Percentiles rank a stretch among this genome's conserved stretches.
Conservation (phyloP, 30 jellyfish, hydroid and myxozoan genomes). For the Aurelia sp. region DNA sequence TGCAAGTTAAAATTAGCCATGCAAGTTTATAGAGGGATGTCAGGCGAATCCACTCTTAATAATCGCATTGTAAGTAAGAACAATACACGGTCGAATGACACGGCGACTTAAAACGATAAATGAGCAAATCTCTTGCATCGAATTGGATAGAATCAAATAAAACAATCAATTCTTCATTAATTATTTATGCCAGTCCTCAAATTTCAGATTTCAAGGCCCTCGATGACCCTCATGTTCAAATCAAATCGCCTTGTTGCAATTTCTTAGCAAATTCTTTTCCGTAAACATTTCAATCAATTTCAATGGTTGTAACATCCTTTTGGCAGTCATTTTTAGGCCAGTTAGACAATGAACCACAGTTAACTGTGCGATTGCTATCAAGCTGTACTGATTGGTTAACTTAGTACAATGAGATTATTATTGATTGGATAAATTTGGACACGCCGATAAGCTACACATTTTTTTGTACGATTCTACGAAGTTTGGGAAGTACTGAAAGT, state of each 20-base stretch:
- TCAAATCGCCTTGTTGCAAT: constrained; percentile 47
- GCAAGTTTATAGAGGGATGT: constrained; percentile 14
- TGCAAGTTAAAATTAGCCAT: constrained; percentile 20
- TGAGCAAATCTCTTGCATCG: constrained; percentile 32
- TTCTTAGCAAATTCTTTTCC: not conserved
- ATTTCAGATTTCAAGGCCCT: constrained; percentile 53
- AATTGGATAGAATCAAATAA: not conserved
- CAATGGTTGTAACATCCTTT: no score
- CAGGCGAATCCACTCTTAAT: constrained; percentile 7
- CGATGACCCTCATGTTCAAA: constrained; percentile 48
- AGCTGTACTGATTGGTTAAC: no score
- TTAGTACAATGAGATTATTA: no score
- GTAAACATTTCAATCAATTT: no score
- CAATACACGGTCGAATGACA: constrained; percentile 52
- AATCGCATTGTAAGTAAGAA: constrained; percentile 27
- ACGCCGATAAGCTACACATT: no score
- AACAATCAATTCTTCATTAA: constrained; percentile 24
- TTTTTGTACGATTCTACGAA: no score
- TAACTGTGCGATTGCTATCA: no score
- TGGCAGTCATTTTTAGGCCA: no score
- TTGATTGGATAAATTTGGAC: no score
- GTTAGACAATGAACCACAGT: no score
- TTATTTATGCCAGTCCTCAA: constrained; percentile 21
- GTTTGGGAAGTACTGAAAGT: no score
- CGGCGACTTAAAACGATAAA: constrained; percentile 26